A percentile compares a stretch with the other conserved stretches of the same genome.
Evolutionary conservation across 1,140 invertebrate species (phyloP).

Genomic region (Neodiprion lecontei): DNA sequence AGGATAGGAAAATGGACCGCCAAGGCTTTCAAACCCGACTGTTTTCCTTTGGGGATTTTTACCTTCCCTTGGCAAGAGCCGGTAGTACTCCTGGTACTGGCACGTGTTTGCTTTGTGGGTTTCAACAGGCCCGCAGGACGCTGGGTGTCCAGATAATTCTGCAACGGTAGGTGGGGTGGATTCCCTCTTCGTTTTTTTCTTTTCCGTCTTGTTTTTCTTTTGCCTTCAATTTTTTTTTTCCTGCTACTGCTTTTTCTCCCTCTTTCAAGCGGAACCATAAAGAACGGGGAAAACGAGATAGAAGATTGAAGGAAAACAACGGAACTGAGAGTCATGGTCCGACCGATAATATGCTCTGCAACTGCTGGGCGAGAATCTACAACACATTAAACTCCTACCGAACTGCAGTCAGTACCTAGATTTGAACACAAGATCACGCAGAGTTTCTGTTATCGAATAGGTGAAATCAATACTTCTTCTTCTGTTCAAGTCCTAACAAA

Average conservation of each 20-base stretch:
- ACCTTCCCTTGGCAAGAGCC: constrained; percentile 17
- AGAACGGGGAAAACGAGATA: not conserved
- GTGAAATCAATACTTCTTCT: too few relatives aligned
- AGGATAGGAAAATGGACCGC: not conserved
- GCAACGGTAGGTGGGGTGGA: not conserved
- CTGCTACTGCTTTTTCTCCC: not conserved
- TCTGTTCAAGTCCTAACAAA: too few relatives aligned
- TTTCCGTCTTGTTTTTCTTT: not conserved
- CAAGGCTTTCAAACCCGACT: constrained; percentile 49
- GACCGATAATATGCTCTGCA: not conserved
- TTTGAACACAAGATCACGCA: too few relatives aligned
- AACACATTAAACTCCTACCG: too few relatives aligned
- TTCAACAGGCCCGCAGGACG: constrained; percentile 39
- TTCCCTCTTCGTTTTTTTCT: not conserved
- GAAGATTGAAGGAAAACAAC: not conserved
- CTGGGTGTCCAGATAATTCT: constrained; percentile 2
- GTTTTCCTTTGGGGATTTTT: constrained; percentile 43
- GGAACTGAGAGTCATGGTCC: not conserved
- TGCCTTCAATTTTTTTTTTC: not conserved
- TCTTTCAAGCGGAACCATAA: constrained; percentile 17
- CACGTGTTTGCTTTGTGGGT: constrained; percentile 46
- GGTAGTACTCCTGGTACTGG: constrained; percentile 45
- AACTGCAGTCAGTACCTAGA: too few relatives aligned
- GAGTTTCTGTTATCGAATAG: too few relatives aligned
- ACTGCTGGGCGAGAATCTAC: too few relatives aligned